Evolutionary conservation across 2,888 invertebrate genomes (phyloP), one percentile per base, ranked within the genome.

Genomic region (Strigamia maritima): DNA sequence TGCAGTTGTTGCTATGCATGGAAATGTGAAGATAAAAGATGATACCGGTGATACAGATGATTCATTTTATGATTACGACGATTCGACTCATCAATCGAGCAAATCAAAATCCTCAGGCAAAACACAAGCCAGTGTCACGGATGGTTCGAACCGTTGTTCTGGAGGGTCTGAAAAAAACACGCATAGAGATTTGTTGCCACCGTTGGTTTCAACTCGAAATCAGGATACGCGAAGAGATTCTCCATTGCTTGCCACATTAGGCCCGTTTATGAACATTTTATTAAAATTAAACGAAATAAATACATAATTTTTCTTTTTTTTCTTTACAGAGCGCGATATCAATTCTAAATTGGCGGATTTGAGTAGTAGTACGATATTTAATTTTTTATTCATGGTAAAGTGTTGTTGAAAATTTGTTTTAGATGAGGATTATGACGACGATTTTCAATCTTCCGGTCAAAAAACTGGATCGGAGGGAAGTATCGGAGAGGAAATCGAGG

Each of bases 391-490:
- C 22, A 31, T 31, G 3, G 31, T 31, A 6, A 2, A 24, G n/a
- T n/a, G n/a, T n/a, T n/a, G n/a, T n/a, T n/a, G 16, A 31, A n/a
- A 31, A 31, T 28, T 75, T n/a, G 12, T 16, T 19, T 16, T 7
- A 38, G 75, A 75, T n/a, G 75, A 75, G 7, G 75, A 75, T 35
- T 75, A 75, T n/a, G 75, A 75, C 12, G 75, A 75, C 19, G 75
- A 75, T 40, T 75, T 75, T 35, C 75, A 75, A n/a, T 38, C 40
- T 4, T 75, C 75, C 35, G 75, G 31, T 31, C 75, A 75, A 38
- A 75, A 75, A n/a, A 38, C 75, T 16, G 75, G 75, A 31, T 38
- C 75, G 8, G 75, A 75, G 12, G n/a, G 19, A 1, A 75, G 75
- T 19, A 40, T 40, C 12, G 75, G 40, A 75, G 75, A 75, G n/a